These are phyloP conservation scores for Phoxinus dragarum DNA, from an alignment of 2,797 vertebrate genomes.

Conservation along the genomic window DNA sequence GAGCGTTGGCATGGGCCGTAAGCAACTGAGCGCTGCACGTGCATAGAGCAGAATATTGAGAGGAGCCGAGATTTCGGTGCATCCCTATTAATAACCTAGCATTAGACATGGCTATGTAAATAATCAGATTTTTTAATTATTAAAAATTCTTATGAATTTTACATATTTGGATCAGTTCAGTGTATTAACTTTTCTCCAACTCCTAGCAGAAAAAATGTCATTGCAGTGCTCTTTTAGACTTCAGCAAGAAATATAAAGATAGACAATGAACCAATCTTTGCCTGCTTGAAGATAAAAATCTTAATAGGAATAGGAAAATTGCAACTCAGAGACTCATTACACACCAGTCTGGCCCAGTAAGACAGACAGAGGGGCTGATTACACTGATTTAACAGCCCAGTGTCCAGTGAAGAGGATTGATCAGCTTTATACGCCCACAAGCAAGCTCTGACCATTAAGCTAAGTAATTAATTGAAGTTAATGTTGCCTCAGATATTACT, in stretches of 20 bases:
- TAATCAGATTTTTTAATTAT: background rate
- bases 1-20: too few relatives aligned
- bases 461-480: slow-evolving; percentile 79
- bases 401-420: slow-evolving; percentile 71
- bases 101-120: background rate
- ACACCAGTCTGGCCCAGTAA: slow-evolving; percentile 27
- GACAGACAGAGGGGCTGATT: slow-evolving; percentile 46
- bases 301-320: slow-evolving; percentile 51
- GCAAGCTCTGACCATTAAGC: slow-evolving; percentile 75
- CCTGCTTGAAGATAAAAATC: slow-evolving; percentile 46
- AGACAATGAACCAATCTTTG: slow-evolving; percentile 32
- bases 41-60: too few relatives aligned
- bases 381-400: slow-evolving; percentile 46
- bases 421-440: slow-evolving; percentile 61
- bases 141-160: too few relatives aligned
- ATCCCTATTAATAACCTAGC: background rate
- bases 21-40: too few relatives aligned
- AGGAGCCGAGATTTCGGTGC: too few relatives aligned
- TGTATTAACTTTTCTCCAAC: background rate
- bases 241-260: background rate
- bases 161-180: background rate
- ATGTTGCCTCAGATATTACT: slow-evolving; percentile 70
- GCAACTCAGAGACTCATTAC: slow-evolving; percentile 31
- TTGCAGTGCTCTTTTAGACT: background rate
- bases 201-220: background rate